These are phyloP conservation scores for Physella acuta DNA, from an alignment of 1,140 invertebrate species.

Conservation along the genomic window DNA sequence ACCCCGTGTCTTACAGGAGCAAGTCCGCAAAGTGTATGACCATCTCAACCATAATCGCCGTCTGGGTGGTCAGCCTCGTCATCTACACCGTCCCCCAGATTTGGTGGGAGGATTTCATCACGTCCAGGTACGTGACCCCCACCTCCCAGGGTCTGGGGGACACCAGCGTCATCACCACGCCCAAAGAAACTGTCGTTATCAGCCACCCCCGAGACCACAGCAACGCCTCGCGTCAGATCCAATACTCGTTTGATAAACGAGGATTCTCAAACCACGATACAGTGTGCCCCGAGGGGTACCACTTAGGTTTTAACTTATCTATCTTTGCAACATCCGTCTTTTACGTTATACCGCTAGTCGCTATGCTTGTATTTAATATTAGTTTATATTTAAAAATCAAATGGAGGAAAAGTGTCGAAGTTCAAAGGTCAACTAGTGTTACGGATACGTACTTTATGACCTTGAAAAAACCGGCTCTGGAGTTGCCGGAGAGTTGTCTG, in stretches of 20 bases:
- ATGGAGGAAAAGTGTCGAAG: constrained; percentile 23
- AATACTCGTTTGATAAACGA: neutral
- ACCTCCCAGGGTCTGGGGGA: too few relatives aligned
- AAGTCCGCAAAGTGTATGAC: constrained; percentile 37
- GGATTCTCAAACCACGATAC: neutral
- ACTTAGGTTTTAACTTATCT: constrained; percentile 4
- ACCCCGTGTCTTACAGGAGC: constrained; percentile 46
- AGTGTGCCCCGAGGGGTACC: constrained; percentile 14
- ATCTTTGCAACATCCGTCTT: constrained; percentile 13
- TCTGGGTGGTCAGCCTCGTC: constrained; percentile 40
- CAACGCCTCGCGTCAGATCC: neutral
- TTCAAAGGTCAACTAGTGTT: constrained; percentile 26
- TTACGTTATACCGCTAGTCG: constrained; percentile 8
- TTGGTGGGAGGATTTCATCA: constrained; percentile 30
- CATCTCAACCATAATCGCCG: constrained; percentile 29
- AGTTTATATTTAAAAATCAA: constrained; percentile 23
- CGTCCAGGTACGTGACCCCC: neutral
- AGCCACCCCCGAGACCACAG: neutral
- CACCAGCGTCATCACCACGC: neutral
- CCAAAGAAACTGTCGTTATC: neutral
- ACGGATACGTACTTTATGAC: constrained; percentile 27
- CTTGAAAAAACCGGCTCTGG: constrained; percentile 17
- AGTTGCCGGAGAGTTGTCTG: constrained; percentile 14
- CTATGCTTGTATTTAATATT: constrained; percentile 11
- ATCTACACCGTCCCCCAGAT: constrained; percentile 38